phyloP scores from a whole-genome alignment of 2,113 vertebrate genomes.

The Crotophaga sulcirostris region DNA sequence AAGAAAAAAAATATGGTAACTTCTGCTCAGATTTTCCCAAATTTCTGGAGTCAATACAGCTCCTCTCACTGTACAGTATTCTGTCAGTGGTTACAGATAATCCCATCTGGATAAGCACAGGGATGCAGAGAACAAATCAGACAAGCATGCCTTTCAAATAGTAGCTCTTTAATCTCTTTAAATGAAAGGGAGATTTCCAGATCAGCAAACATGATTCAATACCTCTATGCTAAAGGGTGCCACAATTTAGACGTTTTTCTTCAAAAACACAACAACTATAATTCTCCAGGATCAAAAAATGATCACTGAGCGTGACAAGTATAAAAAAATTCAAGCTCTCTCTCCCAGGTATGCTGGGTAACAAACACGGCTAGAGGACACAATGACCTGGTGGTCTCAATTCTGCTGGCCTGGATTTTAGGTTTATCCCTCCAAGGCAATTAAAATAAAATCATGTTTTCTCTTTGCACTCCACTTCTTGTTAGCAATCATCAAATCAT shows the following conservation, averaged over 20 bases:
- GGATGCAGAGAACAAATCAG: background rate
- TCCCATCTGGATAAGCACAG: background rate
- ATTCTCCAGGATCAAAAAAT: background rate
- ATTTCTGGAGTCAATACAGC: background rate
- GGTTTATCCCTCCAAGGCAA: background rate
- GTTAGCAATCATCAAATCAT: background rate
- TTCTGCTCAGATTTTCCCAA: background rate
- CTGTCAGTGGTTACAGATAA: constrained; percentile 19
- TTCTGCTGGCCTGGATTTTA: background rate
- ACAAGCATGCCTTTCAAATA: background rate
- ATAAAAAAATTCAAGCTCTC: background rate
- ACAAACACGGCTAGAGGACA: background rate
- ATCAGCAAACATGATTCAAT: background rate
- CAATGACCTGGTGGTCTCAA: background rate
- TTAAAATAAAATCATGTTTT: background rate
- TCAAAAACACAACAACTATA: background rate
- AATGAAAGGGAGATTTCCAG: constrained; percentile 7
- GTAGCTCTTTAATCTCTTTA: constrained; percentile 23
- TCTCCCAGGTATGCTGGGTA: background rate
- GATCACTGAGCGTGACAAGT: background rate
- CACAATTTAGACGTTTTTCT: background rate
- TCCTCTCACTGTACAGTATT: background rate
- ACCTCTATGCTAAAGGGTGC: background rate
- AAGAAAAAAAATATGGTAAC: background rate
- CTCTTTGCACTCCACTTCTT: background rate